Conservation (phyloP, 2,888 invertebrate species). For the Ditula angustiorana region DNA sequence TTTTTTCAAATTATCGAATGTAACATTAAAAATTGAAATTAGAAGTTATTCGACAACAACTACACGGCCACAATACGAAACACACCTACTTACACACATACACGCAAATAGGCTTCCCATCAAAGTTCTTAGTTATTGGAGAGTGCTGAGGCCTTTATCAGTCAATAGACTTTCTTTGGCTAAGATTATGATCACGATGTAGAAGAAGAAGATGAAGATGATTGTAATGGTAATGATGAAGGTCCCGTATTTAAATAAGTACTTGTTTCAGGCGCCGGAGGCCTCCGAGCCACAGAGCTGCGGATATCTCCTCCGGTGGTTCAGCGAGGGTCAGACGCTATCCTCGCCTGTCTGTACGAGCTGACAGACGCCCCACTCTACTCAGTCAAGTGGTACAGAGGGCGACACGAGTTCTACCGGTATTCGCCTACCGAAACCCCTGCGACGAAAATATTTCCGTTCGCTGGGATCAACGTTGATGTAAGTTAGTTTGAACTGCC, state of each 20-base stretch:
- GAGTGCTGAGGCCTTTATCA: too few relatives aligned
- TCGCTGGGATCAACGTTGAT: conserved; percentile 88
- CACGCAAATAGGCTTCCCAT: too few relatives aligned
- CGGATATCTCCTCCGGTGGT: conserved; percentile 87
- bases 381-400: conserved; percentile 89
- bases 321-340: conserved; percentile 86
- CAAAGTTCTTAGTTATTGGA: too few relatives aligned
- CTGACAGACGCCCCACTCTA: conserved; percentile 88
- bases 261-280: conserved; percentile 70
- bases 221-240: too few relatives aligned
- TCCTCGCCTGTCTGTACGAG: conserved; percentile 86
- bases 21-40: too few relatives aligned
- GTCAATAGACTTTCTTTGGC: too few relatives aligned
- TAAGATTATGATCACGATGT: too few relatives aligned
- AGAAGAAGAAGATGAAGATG: too few relatives aligned
- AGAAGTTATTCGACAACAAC: too few relatives aligned
- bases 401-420: conserved; percentile 88
- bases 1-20: too few relatives aligned
- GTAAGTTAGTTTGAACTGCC: conserved; percentile 78
- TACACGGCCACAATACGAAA: too few relatives aligned
- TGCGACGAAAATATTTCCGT: conserved; percentile 87
- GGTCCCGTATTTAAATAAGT: background rate
- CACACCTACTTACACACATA: too few relatives aligned
- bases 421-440: conserved; percentile 87
- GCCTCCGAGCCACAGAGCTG: conserved; percentile 81